Conservation (phyloP, 1,140 invertebrate genomes). For the Mesaphorura yosii region DNA sequence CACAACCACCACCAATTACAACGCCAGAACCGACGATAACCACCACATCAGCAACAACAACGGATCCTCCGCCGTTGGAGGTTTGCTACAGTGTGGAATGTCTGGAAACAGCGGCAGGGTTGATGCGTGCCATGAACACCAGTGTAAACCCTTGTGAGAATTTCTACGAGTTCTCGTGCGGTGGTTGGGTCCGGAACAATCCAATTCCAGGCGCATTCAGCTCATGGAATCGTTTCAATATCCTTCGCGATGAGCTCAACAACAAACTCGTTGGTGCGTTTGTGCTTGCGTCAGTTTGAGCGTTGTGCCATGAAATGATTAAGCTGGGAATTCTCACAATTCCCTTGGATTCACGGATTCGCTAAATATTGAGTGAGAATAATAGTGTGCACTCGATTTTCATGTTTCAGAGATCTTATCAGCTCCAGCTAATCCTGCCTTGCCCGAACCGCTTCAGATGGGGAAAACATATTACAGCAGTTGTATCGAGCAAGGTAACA, state of each 20-base stretch:
- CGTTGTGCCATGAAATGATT: no score
- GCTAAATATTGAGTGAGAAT: no score
- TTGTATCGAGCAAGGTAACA: slow-evolving; percentile 9
- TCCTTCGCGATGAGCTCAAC: slow-evolving; percentile 6
- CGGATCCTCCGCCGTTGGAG: neutral
- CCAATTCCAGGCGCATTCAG: slow-evolving; percentile 27
- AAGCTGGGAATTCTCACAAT: no score
- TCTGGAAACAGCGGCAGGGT: slow-evolving; percentile 16
- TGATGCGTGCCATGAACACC: slow-evolving; percentile 17
- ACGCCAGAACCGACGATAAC: no score
- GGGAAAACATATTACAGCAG: slow-evolving; percentile 17
- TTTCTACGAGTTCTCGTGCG: slow-evolving; percentile 38
- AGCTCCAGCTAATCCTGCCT: no score
- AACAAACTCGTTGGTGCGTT: no score
- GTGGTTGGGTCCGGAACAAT: slow-evolving; percentile 33
- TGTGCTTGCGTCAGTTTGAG: no score
- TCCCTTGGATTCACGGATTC: no score
- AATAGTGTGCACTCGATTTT: no score
- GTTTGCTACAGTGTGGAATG: no score
- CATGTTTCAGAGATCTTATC: no score
- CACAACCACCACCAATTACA: no score
- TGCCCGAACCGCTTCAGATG: slow-evolving; percentile 11
- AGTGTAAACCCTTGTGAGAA: slow-evolving; percentile 34
- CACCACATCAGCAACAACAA: neutral
- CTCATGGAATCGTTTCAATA: slow-evolving; percentile 26